Conservation (phyloP, 2,113 vertebrate genomes). For the Plestiodon gilberti region DNA sequence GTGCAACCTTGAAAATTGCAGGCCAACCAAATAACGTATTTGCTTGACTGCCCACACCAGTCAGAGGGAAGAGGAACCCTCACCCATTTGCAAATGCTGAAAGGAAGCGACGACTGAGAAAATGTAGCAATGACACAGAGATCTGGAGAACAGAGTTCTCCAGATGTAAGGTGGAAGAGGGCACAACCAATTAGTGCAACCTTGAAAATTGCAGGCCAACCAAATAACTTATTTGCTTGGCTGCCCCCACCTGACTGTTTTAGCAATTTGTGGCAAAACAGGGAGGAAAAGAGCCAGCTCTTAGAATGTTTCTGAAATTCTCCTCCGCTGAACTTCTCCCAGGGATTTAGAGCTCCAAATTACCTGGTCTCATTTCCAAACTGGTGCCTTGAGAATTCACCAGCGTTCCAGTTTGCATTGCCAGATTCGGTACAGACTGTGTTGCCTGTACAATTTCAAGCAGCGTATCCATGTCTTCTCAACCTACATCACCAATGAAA, state of each 20-base stretch:
- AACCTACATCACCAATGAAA: too few relatives aligned
- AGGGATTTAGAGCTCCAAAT: too few relatives aligned
- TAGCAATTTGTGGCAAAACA: neutral
- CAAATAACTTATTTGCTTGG: neutral
- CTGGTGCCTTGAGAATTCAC: too few relatives aligned
- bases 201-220: too few relatives aligned
- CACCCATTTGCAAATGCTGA: neutral
- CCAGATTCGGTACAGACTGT: too few relatives aligned
- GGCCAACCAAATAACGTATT: neutral
- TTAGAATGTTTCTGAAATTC: neutral
- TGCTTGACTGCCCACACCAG: neutral
- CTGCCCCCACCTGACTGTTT: neutral
- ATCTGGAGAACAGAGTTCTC: neutral
- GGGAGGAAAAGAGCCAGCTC: neutral
- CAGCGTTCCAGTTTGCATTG: too few relatives aligned
- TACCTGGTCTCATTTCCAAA: too few relatives aligned
- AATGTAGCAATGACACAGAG: neutral
- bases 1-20: too few relatives aligned
- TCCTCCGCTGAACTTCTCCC: too few relatives aligned
- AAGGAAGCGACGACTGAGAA: neutral
- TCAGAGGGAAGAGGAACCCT: neutral
- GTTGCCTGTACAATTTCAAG: too few relatives aligned
- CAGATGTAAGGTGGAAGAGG: neutral
- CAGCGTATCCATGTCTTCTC: too few relatives aligned
- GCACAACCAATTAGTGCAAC: neutral